Evolutionary conservation across 1,140 invertebrate genomes (phyloP), one percentile per base, ranked within the genome.

Genomic region (Kradibia gibbosae): DNA sequence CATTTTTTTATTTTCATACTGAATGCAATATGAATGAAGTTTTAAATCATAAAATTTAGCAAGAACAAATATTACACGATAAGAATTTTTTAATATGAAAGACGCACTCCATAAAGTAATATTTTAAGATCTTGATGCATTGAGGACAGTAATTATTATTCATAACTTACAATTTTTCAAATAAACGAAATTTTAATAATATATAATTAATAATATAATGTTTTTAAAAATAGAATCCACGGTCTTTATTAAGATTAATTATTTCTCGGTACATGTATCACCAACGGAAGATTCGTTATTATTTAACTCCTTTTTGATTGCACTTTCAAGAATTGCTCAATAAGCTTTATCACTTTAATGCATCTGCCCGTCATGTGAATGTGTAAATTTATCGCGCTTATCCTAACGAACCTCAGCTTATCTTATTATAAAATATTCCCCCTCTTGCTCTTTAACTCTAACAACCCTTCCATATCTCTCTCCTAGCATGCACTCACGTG

Each of bases 281-380:
- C n/a, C 60, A 42, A 28, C 20, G n/a, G 45, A 31, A 36, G 0
- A 62, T 28, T 31, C 65, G n/a, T 62, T 28, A 42, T 34, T 77
- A 36, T n/a, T 22, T 7, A 10, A 70, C 62, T n/a, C 31, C 31
- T 81, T 17, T 60, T 81, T 70, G 70, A 81, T 76, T 76, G 81
- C 78, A 79, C 79, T 82, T 81, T 80, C 74, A 55, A 78, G 79
- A 78, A 80, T 79, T 74, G 34, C 73, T 80, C 76, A 79, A 82
- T 75, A 48, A 76, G 39, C 70, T 39, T 80, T 31, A 48, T 80
- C 31, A 45, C 60, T 42, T n/a, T 28, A n/a, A 45, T 50, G 22
- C 72, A 55, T 57, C 45, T 53, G 72, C 36, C 31, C 25, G 17
- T 62, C 39, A n/a, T 65, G 60, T 81, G 28, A 39, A 45, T 36